phyloP scores from a whole-genome alignment of 2,113 vertebrate genomes.

The Glaucomys volans region DNA sequence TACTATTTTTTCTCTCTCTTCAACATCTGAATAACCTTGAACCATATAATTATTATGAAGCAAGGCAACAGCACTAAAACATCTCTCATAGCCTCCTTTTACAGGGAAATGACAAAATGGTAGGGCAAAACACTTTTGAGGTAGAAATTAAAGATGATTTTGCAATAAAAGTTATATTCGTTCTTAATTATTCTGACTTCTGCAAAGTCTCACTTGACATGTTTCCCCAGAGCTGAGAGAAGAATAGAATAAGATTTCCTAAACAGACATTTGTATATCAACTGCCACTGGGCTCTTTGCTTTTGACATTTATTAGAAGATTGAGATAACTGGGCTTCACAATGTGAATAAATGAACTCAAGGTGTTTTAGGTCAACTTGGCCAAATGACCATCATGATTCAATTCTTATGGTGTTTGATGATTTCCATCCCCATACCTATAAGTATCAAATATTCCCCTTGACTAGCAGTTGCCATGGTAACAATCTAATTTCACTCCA shows the following conservation, averaged over 20 bases:
- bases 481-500: conserved; percentile 38
- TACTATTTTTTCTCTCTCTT: not conserved
- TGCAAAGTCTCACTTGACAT: not conserved
- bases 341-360: conserved; percentile 25
- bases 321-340: not conserved
- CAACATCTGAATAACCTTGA: not conserved
- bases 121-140: not conserved
- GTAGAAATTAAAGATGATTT: not conserved
- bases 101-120: conserved; percentile 7
- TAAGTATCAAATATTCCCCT: not conserved
- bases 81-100: not conserved
- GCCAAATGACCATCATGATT: not conserved
- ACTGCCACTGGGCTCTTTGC: not conserved
- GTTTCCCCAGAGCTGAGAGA: not conserved
- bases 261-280: conserved; percentile 25
- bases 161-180: not conserved
- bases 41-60: conserved; percentile 30
- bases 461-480: conserved; percentile 32
- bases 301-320: conserved; percentile 44
- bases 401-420: conserved; percentile 3
- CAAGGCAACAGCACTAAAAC: not conserved
- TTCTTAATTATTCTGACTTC: conserved; percentile 48
- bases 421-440: not conserved
- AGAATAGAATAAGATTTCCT: conserved; percentile 30
- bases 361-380: conserved; percentile 5